Evolutionary conservation across 2,888 invertebrate genomes (phyloP), one percentile per base, ranked within the genome.

Genomic region (Drosophila imparisetae): DNA sequence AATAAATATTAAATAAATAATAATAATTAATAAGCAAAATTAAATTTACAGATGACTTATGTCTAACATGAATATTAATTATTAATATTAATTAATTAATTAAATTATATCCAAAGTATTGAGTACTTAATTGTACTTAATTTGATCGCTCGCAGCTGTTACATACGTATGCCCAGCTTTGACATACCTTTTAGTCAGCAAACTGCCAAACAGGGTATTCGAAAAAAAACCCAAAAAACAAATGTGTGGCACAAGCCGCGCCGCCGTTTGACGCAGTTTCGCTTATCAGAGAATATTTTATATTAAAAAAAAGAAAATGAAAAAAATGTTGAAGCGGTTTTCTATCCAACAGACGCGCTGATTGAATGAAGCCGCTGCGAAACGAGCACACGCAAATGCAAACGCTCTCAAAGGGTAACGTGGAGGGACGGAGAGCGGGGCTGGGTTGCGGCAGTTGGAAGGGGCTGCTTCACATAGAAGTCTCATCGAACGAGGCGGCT

Each of bases 241-340:
- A 60, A 75, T 67, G 78, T 81, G 66, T 85, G 90, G 83, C 86
- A 85, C 88, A 84, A 84, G 71, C 69, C 65, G 53, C 40, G 67
- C 58, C 66, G 48, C 30, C 77, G 69, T 74, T 78, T 66, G 72
- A 75, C 82, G 77, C 68, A 69, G 78, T 74, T 68, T 80, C 49
- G 79, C 67, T 68, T 81, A 78, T 81, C 81, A 69, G 49, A 36
- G 60, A 65, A 64, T 36, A 52, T 67, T 80, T 71, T 36, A 34
- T 50, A 61, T 60, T 54, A 61, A 24, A 50, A 30, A 30, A 70
- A 55, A n/a, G 34, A 48, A 64, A 49, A 50, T 45, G 15, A 48
- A 40, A 64, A 68, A 53, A 53, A 53, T 65, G 53, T 32, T 64
- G 67, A 60, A 55, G 53, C 67, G 68, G 48, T 66, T 55, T 81